A percentile compares a stretch with the other conserved stretches of the same genome.
These are phyloP conservation scores for Hippocampus barbouri DNA, from an alignment of 2,113 vertebrate genomes.

Conservation along the genomic window DNA sequence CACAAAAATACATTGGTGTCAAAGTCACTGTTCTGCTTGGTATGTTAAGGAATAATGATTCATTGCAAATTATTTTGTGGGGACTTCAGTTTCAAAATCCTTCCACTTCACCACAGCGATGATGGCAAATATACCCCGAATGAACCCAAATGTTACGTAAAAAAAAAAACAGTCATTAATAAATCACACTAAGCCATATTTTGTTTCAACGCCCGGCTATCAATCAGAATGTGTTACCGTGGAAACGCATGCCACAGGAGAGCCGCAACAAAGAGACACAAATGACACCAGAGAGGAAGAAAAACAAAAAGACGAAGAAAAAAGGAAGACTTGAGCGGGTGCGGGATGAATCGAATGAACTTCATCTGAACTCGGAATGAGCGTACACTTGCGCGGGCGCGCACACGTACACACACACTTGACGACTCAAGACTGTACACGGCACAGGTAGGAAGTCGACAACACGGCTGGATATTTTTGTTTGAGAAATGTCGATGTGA, in stretches of 20 bases:
- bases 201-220: too few relatives aligned
- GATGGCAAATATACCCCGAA: not conserved
- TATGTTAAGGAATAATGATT: too few relatives aligned
- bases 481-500: conserved; percentile 17
- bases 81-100: not conserved
- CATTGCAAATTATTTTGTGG: too few relatives aligned
- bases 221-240: not conserved
- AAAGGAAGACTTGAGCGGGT: not conserved
- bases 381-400: conserved; percentile 7
- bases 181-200: not conserved
- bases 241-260: not conserved
- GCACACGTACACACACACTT: conserved; percentile 8
- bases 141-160: not conserved
- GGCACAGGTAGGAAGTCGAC: conserved; percentile 46
- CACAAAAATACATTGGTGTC: too few relatives aligned
- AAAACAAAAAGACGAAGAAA: not conserved
- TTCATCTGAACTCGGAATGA: conserved; percentile 32
- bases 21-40: too few relatives aligned
- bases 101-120: not conserved
- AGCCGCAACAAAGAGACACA: not conserved
- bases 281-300: not conserved
- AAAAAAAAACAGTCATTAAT: too few relatives aligned
- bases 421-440: not conserved
- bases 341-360: conserved; percentile 40
- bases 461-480: conserved; percentile 44